Percentiles rank a stretch among this genome's conserved stretches.
Evolutionary conservation across 2,888 invertebrate genomes (phyloP).

Genomic region (Melieria omissa): DNA sequence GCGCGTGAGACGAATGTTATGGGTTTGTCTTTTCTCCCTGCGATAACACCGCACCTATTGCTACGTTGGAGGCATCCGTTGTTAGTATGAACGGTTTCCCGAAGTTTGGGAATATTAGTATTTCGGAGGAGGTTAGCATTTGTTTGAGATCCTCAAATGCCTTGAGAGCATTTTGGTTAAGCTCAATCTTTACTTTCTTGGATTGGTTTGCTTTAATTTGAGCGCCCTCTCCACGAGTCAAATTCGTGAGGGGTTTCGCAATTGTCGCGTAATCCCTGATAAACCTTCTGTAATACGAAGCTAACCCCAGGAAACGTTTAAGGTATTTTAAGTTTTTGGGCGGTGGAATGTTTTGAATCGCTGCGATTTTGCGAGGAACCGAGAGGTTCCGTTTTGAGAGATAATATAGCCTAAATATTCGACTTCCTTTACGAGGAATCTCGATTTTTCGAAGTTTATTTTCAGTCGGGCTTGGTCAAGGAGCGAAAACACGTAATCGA

Average conservation of each 20-base stretch:
- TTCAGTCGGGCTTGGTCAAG: too few relatives aligned
- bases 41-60: slow-evolving; percentile 38
- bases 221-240: slow-evolving; percentile 30
- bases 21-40: slow-evolving; percentile 35
- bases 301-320: too few relatives aligned
- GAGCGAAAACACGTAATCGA: slow-evolving; percentile 4
- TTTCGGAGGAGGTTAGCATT: slow-evolving; percentile 32
- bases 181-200: slow-evolving; percentile 24
- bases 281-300: too few relatives aligned
- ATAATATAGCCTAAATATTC: too few relatives aligned
- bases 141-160: slow-evolving; percentile 33
- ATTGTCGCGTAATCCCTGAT: slow-evolving; percentile 19
- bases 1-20: slow-evolving; percentile 30
- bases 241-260: slow-evolving; percentile 41
- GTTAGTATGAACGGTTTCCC: slow-evolving; percentile 40
- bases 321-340: too few relatives aligned
- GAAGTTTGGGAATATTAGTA: slow-evolving; percentile 42
- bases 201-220: slow-evolving; percentile 32
- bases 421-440: too few relatives aligned
- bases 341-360: too few relatives aligned
- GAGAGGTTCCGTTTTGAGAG: too few relatives aligned
- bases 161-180: slow-evolving; percentile 23
- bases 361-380: too few relatives aligned
- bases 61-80: slow-evolving; percentile 41
- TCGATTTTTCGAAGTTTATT: too few relatives aligned